These are phyloP conservation scores for Excalfactoria chinensis DNA, from an alignment of 2,113 vertebrate species.

Conservation along the genomic window DNA sequence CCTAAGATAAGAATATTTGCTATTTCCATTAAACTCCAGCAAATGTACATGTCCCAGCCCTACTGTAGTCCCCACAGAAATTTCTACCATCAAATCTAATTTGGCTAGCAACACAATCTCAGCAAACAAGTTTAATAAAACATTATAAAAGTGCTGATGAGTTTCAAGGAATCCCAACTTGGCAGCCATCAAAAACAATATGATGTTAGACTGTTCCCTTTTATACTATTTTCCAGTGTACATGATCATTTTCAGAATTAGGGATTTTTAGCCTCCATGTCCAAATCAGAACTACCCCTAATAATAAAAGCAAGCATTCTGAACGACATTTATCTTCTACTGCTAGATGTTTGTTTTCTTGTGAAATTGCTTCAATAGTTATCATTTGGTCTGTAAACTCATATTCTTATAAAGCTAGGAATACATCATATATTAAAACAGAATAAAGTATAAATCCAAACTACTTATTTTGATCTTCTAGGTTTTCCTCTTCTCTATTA, in stretches of 20 bases:
- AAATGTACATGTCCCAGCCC: not conserved
- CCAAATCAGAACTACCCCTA: not conserved
- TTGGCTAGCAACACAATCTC: not conserved
- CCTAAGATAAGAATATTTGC: not conserved
- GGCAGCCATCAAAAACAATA: not conserved
- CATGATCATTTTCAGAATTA: not conserved
- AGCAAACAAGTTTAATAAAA: constrained; percentile 52
- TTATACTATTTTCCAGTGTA: not conserved
- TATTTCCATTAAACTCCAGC: constrained; percentile 45
- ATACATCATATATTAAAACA: not conserved
- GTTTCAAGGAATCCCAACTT: constrained; percentile 23
- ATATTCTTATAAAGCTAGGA: not conserved
- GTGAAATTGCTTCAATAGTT: not conserved
- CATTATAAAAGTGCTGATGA: constrained; percentile 40
- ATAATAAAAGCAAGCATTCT: not conserved
- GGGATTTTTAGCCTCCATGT: not conserved
- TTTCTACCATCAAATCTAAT: constrained; percentile 35
- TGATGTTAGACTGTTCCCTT: not conserved
- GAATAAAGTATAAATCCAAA: not conserved
- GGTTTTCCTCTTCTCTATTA: not conserved
- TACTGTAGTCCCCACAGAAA: constrained; percentile 9
- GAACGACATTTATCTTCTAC: not conserved
- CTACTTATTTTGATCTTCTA: not conserved
- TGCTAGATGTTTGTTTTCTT: not conserved
- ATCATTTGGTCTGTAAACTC: not conserved